These are phyloP conservation scores for Drosophila nannoptera DNA, from an alignment of 1,140 invertebrate genomes.

Conservation along the genomic window DNA sequence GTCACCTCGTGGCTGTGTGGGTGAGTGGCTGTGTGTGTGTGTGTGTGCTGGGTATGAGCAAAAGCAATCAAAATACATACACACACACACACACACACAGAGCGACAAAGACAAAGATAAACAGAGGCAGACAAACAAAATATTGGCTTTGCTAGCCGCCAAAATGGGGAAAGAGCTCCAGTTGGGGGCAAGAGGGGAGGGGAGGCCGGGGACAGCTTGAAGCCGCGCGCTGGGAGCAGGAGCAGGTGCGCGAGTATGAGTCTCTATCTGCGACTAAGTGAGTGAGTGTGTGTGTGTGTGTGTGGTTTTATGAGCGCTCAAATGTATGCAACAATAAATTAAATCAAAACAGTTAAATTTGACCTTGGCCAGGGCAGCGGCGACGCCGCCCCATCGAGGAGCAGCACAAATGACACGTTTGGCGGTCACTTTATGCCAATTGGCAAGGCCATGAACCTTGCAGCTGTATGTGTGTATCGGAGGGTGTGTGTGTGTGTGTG, in stretches of 20 bases:
- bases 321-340: constrained; percentile 74
- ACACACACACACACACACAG: constrained; percentile 15
- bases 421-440: constrained; percentile 45
- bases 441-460: constrained; percentile 57
- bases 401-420: constrained; percentile 52
- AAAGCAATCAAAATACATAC: constrained; percentile 71
- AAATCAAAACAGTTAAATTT: constrained; percentile 74
- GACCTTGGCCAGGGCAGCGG: constrained; percentile 60
- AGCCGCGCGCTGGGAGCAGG: constrained; percentile 8
- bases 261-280: no score
- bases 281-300: no score
- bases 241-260: constrained; percentile 26
- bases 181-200: constrained; percentile 11
- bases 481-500: constrained; percentile 32
- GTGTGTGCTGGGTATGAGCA: constrained; percentile 30
- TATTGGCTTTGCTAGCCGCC: constrained; percentile 64
- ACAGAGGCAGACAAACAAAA: constrained; percentile 76
- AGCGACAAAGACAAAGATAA: constrained; percentile 71
- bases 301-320: constrained; percentile 53
- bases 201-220: neutral
- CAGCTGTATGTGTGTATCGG: constrained; percentile 14
- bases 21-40: constrained; percentile 8
- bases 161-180: constrained; percentile 13
- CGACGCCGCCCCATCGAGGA: constrained; percentile 11
- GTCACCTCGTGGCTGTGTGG: constrained; percentile 53